Evolutionary conservation across 2,888 invertebrate species (phyloP).

Genomic region (Lasioglossum figueresi): DNA sequence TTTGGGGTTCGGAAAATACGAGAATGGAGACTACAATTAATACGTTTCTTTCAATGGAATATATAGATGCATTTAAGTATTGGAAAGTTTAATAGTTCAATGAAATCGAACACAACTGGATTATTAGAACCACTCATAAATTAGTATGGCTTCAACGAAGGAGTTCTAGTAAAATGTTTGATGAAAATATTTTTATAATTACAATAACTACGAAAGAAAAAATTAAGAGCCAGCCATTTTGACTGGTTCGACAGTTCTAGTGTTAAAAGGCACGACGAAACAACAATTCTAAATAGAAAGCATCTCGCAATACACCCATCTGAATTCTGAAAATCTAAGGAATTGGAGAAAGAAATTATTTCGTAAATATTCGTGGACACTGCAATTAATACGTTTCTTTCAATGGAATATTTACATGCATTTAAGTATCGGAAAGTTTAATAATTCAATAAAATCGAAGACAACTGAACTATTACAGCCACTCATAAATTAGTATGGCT

Average conservation of each 20-base stretch:
- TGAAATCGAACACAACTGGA: not conserved
- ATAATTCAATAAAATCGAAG: too few species aligned
- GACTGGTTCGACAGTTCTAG: too few species aligned
- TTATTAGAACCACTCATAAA: not conserved
- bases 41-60: not conserved
- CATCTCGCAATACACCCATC: not conserved
- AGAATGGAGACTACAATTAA: not conserved
- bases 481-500: not conserved
- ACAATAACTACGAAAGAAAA: too few species aligned
- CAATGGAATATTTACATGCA: too few species aligned
- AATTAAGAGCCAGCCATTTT: too few species aligned
- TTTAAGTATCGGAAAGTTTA: too few species aligned
- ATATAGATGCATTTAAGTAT: not conserved
- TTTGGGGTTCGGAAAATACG: not conserved
- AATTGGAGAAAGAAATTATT: not conserved
- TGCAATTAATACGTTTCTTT: too few species aligned
- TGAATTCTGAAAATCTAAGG: not conserved
- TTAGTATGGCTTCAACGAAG: not conserved
- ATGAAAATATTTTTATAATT: too few species aligned
- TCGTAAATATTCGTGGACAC: too few species aligned
- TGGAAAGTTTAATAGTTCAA: not conserved
- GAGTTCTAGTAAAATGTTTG: not conserved
- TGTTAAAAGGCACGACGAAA: not conserved
- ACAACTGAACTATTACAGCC: too few species aligned
- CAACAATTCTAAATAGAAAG: not conserved